Evolutionary conservation across 2,888 invertebrate species (phyloP).

Genomic region (Idaea aversata): DNA sequence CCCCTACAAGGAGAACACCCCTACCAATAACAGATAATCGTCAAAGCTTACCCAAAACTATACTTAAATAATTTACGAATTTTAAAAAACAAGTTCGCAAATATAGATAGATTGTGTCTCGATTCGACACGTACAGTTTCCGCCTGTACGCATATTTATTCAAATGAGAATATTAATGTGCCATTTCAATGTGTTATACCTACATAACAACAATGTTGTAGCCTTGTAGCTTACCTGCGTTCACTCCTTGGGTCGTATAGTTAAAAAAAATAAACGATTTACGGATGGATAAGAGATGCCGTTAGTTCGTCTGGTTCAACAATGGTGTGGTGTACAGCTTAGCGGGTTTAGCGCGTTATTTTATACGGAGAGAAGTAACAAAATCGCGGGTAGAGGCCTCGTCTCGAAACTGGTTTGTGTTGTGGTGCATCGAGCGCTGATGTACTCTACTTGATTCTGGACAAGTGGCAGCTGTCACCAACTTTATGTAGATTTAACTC

Average conservation of each 20-base stretch:
- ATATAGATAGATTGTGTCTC: constrained; percentile 8
- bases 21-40: constrained; percentile 25
- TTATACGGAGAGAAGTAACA: constrained; percentile 43
- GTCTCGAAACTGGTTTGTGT: constrained; percentile 68
- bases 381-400: constrained; percentile 54
- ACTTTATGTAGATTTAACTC: constrained; percentile 20
- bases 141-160: constrained; percentile 16
- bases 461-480: constrained; percentile 51
- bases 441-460: constrained; percentile 42
- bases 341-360: constrained; percentile 59
- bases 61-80: neutral
- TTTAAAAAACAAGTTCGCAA: neutral
- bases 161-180: constrained; percentile 23
- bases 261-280: constrained; percentile 54
- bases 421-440: constrained; percentile 47
- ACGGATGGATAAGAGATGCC: constrained; percentile 69
- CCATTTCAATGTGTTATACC: constrained; percentile 3
- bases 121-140: constrained; percentile 11
- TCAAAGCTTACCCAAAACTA: constrained; percentile 10
- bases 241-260: constrained; percentile 49
- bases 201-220: neutral
- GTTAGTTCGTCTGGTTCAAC: constrained; percentile 72
- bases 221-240: constrained; percentile 39
- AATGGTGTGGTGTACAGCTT: constrained; percentile 56
- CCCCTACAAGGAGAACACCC: constrained; percentile 29